phyloP scores from a whole-genome alignment of 2,888 invertebrate genomes.

The Hirudinaria manillensis region DNA sequence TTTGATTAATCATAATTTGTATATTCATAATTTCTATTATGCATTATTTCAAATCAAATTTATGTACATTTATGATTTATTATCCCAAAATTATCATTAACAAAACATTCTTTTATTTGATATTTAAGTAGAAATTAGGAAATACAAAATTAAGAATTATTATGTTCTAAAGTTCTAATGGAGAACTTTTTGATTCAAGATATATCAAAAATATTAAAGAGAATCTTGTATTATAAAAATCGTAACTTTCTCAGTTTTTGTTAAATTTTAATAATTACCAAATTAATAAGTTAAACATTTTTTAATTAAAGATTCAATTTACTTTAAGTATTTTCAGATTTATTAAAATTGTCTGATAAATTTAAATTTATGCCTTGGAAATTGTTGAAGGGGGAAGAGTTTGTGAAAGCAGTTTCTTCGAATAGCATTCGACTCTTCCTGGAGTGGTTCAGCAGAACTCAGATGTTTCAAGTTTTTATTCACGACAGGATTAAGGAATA shows the following conservation, averaged over 20 bases:
- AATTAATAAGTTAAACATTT: too few relatives aligned
- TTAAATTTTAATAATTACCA: too few relatives aligned
- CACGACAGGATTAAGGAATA: constrained; percentile 44
- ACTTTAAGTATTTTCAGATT: too few relatives aligned
- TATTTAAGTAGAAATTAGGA: too few relatives aligned
- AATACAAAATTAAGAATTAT: too few relatives aligned
- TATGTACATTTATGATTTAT: not conserved
- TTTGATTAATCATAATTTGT: not conserved
- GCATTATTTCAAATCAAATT: not conserved
- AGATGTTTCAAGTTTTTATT: constrained; percentile 72
- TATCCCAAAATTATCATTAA: not conserved
- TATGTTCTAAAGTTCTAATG: too few relatives aligned
- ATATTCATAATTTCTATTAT: constrained; percentile 7
- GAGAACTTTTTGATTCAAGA: too few relatives aligned
- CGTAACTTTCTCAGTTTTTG: too few relatives aligned
- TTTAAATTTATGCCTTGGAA: not conserved
- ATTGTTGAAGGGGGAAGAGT: constrained; percentile 65
- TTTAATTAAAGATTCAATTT: too few relatives aligned
- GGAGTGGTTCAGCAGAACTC: constrained; percentile 80
- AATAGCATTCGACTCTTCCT: constrained; percentile 64
- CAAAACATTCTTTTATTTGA: not conserved
- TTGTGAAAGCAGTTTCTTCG: constrained; percentile 63
- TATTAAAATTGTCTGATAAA: too few relatives aligned
- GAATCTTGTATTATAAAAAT: too few relatives aligned
- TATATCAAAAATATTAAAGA: too few relatives aligned